A percentile compares a stretch with the other conserved stretches of the same genome.
Conservation (phyloP, 2,888 invertebrate genomes). For the Camptogramma bilineatum region DNA sequence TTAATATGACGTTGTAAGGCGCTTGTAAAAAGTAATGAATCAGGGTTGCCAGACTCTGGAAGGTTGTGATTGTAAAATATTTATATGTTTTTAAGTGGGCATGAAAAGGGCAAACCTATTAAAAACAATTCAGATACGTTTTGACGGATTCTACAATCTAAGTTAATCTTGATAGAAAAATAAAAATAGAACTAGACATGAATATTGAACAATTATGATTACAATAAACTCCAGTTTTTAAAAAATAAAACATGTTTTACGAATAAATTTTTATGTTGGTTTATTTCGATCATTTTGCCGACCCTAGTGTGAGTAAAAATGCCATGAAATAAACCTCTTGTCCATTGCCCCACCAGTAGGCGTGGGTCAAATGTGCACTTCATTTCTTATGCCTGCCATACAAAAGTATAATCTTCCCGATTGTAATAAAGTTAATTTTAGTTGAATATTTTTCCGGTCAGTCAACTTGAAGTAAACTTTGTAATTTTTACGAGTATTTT, state of each 20-base stretch:
- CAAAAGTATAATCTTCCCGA: constrained; percentile 61
- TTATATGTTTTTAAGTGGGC: no score
- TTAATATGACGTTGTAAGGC: constrained; percentile 59
- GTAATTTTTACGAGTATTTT: constrained; percentile 2
- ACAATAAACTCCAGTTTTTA: no score
- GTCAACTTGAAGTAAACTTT: constrained; percentile 52
- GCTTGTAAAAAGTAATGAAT: constrained; percentile 27
- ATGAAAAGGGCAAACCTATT: no score
- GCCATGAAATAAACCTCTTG: constrained; percentile 79
- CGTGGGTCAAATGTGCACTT: constrained; percentile 77
- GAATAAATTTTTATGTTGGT: no score
- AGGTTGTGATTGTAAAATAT: not conserved
- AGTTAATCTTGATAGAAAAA: no score
- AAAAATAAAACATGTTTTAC: no score
- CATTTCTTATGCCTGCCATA: constrained; percentile 54
- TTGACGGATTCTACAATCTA: no score
- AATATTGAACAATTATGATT: no score
- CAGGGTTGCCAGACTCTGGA: constrained; percentile 20
- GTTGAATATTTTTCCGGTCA: constrained; percentile 56
- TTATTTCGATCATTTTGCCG: constrained; percentile 2
- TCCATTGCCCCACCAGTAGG: constrained; percentile 75
- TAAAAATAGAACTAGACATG: no score
- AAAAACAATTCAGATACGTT: no score
- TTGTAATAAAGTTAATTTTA: constrained; percentile 57
- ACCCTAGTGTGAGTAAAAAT: constrained; percentile 50